phyloP scores from a whole-genome alignment of 2,113 vertebrate species.

The Gopherus evgoodei region DNA sequence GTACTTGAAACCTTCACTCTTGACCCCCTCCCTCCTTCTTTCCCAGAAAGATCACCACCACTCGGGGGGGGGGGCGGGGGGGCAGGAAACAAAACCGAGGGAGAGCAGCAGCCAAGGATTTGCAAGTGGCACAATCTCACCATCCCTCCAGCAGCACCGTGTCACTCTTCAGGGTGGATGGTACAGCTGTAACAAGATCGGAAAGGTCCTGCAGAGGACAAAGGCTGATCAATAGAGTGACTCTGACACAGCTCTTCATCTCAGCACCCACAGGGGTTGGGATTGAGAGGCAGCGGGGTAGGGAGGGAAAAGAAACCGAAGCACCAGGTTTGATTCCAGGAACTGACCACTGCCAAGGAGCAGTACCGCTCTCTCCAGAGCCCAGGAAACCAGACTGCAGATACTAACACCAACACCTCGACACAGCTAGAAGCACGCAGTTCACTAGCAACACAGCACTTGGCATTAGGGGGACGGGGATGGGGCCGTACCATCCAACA shows the following conservation, averaged over 20 bases:
- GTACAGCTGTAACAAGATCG: accelerated
- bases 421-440: neutral
- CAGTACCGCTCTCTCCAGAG: neutral
- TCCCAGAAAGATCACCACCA: neutral
- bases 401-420: neutral
- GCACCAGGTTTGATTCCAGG: accelerated
- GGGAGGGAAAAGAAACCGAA: neutral
- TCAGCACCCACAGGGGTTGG: accelerated
- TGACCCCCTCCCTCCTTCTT: neutral
- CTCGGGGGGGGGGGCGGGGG: neutral
- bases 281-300: neutral
- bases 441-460: neutral
- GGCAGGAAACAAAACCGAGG: neutral
- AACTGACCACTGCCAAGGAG: neutral
- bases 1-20: accelerated
- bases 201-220: neutral
- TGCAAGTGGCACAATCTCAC: neutral
- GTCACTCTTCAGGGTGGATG: accelerated
- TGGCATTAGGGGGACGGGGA: neutral
- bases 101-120: neutral
- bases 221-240: neutral
- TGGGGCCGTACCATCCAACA: neutral
- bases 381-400: neutral
- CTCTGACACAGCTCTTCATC: accelerated
- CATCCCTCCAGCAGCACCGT: accelerated